Base-by-base conservation (phyloP, 2,797 vertebrate genomes). In the Sebastes steindachneri region DNA sequence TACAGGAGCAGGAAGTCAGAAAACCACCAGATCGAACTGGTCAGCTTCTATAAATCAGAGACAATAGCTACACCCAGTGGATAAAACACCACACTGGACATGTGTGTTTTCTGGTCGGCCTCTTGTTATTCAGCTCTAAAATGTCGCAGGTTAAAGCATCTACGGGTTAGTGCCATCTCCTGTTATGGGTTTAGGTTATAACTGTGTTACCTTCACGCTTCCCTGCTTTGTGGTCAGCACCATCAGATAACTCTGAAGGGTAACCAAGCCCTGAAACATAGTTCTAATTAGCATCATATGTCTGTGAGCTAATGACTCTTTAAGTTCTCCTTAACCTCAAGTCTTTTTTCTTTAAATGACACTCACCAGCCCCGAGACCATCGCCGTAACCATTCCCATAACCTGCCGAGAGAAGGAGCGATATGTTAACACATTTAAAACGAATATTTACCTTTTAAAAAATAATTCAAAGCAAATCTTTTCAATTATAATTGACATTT, bases 301-400 rank as follows among this genome's bases (percentile, higher is more conserved):
- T 68, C 21, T 73, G 14, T 68, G 5, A 73, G 45, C 64, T 79
- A 64, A 68, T 59, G 25, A 53, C 26, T 69, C 17, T 41, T 45
- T 25, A 51, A 67, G 28, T 31, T 29, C 2, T 11, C 7, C 17
- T 1, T 11, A n/a, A 33, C 1, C 7, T 15, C 12, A 5, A 3
- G 25, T 29, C 4, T 12, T 57, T 15, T 19, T 29, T 54, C 9
- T 55, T 68, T 28, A 9, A 41, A 69, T 35, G 4, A 3, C 25
- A 94, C 95, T 93, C 83, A 96, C 96, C 96, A 14, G 93, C 88
- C 71, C 94, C 92, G 19, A 94, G 95, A n/a, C 90, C 90, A 4
- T 96, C 77, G 19, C 89, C 51, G 58, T 94, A 96, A 29, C 93
- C 93, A 45, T 94, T 96, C 57, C 89, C 91, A 7, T 95, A 95